Percentiles rank a stretch among this genome's conserved stretches.
phyloP scores from a whole-genome alignment of 2,888 invertebrate species.

The Xanthorhoe designata region DNA sequence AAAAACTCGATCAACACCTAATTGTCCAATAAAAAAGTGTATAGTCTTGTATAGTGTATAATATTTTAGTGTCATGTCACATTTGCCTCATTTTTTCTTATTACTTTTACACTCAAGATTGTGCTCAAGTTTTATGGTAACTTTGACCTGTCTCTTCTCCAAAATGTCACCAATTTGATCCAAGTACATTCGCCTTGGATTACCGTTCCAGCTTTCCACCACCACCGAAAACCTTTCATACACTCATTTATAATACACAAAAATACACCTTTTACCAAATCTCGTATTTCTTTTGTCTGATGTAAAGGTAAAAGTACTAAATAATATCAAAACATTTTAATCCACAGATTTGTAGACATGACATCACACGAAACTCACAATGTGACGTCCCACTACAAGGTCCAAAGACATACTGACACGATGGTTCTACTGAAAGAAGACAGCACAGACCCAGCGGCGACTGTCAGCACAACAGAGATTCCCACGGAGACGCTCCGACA shows the following conservation, averaged over 20 bases:
- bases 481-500: slow-evolving; percentile 95
- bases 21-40: too few species aligned
- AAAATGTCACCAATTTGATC: background rate
- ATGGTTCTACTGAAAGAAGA: slow-evolving; percentile 96
- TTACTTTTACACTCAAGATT: too few species aligned
- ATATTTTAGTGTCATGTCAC: too few species aligned
- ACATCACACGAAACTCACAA: slow-evolving; percentile 86
- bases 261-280: too few species aligned
- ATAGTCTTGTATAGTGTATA: too few species aligned
- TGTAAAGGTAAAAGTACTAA: background rate
- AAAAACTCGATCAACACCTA: too few species aligned
- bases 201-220: too few species aligned
- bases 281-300: too few species aligned
- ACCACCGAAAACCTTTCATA: too few species aligned
- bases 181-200: background rate
- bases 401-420: slow-evolving; percentile 84
- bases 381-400: slow-evolving; percentile 89
- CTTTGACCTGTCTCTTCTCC: too few species aligned
- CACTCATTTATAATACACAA: too few species aligned
- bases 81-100: too few species aligned
- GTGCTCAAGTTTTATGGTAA: background rate
- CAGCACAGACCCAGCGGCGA: slow-evolving; percentile 91
- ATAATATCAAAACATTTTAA: background rate
- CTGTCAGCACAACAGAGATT: slow-evolving; percentile 95
- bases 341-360: slow-evolving; percentile 87